Percentiles rank a stretch among this genome's conserved stretches.
These are phyloP conservation scores for Leptoclinus maculatus DNA, from an alignment of 2,797 vertebrate species.

Conservation along the genomic window DNA sequence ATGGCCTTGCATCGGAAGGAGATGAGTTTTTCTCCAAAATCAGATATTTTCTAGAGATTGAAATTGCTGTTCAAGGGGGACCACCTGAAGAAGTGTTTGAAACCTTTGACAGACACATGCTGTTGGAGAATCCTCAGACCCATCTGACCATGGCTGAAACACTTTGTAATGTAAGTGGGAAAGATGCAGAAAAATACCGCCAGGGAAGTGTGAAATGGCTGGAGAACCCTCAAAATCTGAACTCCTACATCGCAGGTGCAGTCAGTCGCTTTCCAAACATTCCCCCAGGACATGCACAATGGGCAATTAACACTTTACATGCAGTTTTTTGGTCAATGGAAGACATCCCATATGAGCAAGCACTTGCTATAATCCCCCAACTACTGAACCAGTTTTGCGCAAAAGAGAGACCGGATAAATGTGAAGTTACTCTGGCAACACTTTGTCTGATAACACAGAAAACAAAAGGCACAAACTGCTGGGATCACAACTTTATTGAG, in stretches of 20 bases:
- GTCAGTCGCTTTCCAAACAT: slow-evolving; percentile 55
- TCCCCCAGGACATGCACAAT: accelerated
- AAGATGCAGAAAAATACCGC: accelerated
- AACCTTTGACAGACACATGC: slow-evolving; percentile 28
- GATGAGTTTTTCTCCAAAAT: slow-evolving; percentile 10
- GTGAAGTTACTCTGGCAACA: not conserved
- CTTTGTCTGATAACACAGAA: slow-evolving; percentile 69
- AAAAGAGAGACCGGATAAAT: accelerated
- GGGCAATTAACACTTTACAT: not conserved
- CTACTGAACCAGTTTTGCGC: slow-evolving; percentile 42
- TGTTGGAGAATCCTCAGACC: slow-evolving; percentile 42
- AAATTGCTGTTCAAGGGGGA: accelerated
- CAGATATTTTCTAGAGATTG: not conserved
- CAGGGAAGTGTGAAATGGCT: slow-evolving; percentile 61
- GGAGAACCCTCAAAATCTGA: slow-evolving; percentile 40
- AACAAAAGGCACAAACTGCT: slow-evolving; percentile 30
- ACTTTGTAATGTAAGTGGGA: not conserved
- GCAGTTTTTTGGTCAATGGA: slow-evolving; percentile 52
- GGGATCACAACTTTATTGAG: slow-evolving; percentile 11
- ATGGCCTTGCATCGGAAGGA: slow-evolving; percentile 12
- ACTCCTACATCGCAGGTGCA: slow-evolving; percentile 46
- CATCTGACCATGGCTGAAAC: slow-evolving; percentile 51
- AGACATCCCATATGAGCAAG: slow-evolving; percentile 49
- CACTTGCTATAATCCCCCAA: slow-evolving; percentile 19
- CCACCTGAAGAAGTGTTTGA: slow-evolving; percentile 39